A percentile compares a stretch with the other conserved stretches of the same genome.
phyloP scores from a whole-genome alignment of 2,797 vertebrate genomes.

The Diplodus puntazzo region DNA sequence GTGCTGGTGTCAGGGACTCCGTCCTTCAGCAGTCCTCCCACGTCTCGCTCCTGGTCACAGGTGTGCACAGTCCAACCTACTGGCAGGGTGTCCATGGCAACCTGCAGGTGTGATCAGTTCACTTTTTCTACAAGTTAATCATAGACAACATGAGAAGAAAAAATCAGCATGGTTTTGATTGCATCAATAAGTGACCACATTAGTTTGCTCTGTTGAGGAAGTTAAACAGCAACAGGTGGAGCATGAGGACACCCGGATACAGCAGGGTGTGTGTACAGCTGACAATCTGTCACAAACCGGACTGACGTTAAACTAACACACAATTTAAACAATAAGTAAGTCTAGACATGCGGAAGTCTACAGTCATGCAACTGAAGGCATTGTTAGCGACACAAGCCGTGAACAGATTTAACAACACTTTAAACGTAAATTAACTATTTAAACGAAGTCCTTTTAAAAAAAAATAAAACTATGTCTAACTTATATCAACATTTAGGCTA shows the following conservation, averaged over 20 bases:
- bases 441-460: not conserved
- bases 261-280: slow-evolving; percentile 37
- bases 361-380: fast-evolving
- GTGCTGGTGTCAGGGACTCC: slow-evolving; percentile 19
- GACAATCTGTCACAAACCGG: fast-evolving
- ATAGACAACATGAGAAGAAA: not conserved
- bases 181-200: not conserved
- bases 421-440: not conserved
- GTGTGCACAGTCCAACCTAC: slow-evolving; percentile 53
- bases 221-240: slow-evolving; percentile 54
- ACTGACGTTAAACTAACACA: not conserved
- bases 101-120: slow-evolving; percentile 26
- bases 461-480: not conserved
- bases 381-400: too few species aligned
- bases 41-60: slow-evolving; percentile 42
- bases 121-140: not conserved
- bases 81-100: slow-evolving; percentile 65
- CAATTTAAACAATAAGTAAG: not conserved
- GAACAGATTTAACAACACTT: not conserved
- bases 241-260: slow-evolving; percentile 70
- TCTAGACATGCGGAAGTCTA: not conserved
- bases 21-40: slow-evolving; percentile 15
- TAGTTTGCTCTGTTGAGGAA: not conserved
- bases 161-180: not conserved
- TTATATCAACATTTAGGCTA: not conserved